Percentiles rank a stretch among this genome's conserved stretches.
These are phyloP conservation scores for Teleiodes luculella DNA, from an alignment of 2,888 invertebrate species.

Conservation along the genomic window DNA sequence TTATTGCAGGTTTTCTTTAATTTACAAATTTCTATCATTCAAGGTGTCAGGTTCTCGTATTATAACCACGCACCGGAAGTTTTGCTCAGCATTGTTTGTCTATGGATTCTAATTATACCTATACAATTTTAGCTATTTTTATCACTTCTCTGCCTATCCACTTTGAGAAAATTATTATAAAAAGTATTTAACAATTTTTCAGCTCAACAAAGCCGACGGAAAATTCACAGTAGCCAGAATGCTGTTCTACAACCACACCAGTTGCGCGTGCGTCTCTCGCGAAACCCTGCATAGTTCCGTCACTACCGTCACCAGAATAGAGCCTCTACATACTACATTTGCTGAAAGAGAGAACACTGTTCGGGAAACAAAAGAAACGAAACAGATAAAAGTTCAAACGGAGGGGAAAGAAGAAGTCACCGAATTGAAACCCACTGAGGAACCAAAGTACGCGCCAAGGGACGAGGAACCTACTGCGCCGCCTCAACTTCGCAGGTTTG, in stretches of 20 bases:
- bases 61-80: no score
- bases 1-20: no score
- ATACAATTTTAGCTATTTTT: no score
- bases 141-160: no score
- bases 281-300: conserved; percentile 45
- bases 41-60: no score
- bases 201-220: conserved; percentile 60
- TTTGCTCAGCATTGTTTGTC: no score
- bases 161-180: no score
- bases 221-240: conserved; percentile 49
- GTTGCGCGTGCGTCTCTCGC: conserved; percentile 60
- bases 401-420: conserved; percentile 18
- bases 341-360: background rate
- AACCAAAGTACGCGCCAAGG: conserved; percentile 37
- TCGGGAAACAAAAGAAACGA: background rate
- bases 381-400: no score
- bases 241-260: conserved; percentile 67
- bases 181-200: conserved; percentile 23
- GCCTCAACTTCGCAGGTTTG: conserved; percentile 57
- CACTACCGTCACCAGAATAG: conserved; percentile 29
- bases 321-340: conserved; percentile 16
- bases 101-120: no score
- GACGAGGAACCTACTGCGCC: conserved; percentile 56
- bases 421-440: conserved; percentile 30
- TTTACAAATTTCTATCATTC: no score